A percentile compares a stretch with the other conserved stretches of the same genome.
Evolutionary conservation across 1,140 invertebrate species (phyloP).

Genomic region (Adoxophyes honmai): DNA sequence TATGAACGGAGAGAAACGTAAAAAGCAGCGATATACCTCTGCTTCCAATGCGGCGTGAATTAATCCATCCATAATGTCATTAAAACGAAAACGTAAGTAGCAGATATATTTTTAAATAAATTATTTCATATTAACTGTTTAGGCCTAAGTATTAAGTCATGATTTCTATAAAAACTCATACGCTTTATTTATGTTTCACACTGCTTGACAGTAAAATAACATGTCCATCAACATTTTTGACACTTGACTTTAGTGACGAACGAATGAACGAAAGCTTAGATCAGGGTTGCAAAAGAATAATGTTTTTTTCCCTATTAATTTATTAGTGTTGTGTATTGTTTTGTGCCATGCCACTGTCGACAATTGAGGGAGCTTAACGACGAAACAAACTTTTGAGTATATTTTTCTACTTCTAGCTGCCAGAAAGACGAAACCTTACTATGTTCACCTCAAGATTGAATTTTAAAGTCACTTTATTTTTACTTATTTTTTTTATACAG

Average conservation of each 20-base stretch:
- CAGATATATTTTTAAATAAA: constrained; percentile 61
- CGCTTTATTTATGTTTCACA: constrained; percentile 77
- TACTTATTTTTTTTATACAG: no score
- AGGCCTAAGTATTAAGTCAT: constrained; percentile 74
- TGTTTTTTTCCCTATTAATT: background rate
- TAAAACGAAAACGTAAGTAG: constrained; percentile 68
- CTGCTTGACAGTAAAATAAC: constrained; percentile 76
- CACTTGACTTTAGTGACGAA: constrained; percentile 28
- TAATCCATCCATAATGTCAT: constrained; percentile 78
- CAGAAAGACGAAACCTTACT: no score
- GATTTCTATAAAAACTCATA: constrained; percentile 72
- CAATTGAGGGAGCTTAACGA: no score
- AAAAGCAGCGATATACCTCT: constrained; percentile 66
- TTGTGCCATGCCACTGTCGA: no score
- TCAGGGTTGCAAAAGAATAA: background rate
- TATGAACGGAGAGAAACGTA: constrained; percentile 30
- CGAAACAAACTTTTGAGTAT: no score
- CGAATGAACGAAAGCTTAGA: constrained; percentile 12
- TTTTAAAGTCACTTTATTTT: no score
- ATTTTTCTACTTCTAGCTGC: no score
- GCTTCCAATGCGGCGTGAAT: constrained; percentile 77
- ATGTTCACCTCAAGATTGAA: no score
- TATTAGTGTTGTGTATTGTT: no score
- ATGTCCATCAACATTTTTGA: constrained; percentile 75
- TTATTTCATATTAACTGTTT: constrained; percentile 70